Evolutionary conservation across 2,113 vertebrate genomes (phyloP).

Genomic region (Mirza zaza): DNA sequence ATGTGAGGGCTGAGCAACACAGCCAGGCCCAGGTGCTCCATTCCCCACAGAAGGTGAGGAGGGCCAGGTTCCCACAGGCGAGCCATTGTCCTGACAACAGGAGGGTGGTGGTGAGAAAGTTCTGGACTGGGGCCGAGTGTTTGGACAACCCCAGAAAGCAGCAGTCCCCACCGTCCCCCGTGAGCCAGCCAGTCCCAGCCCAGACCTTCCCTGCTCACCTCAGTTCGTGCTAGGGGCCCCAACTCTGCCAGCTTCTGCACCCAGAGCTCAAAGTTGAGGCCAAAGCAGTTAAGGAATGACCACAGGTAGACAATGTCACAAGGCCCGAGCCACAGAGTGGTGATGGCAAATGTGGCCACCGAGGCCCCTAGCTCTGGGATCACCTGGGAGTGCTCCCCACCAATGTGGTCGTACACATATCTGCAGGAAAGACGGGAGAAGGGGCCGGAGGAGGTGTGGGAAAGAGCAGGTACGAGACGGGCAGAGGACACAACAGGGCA

Average conservation of each 20-base stretch:
- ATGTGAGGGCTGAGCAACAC: not conserved
- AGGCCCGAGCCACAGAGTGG: constrained; percentile 96
- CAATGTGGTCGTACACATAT: constrained; percentile 96
- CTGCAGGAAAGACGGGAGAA: constrained; percentile 75
- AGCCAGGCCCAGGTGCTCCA: not conserved
- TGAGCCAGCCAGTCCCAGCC: not conserved
- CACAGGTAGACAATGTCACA: constrained; percentile 95
- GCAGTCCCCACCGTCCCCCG: rapidly evolving
- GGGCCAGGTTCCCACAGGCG: not conserved
- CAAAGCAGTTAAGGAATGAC: constrained; percentile 97
- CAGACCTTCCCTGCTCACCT: constrained; percentile 86
- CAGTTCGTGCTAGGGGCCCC: constrained; percentile 89
- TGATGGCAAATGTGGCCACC: constrained; percentile 90
- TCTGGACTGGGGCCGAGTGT: not conserved
- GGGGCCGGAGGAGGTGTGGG: rapidly evolving
- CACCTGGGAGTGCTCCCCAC: constrained; percentile 89
- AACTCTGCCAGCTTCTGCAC: constrained; percentile 94
- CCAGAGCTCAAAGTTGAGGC: constrained; percentile 99
- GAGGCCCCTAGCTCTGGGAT: constrained; percentile 93
- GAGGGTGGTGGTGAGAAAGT: not conserved
- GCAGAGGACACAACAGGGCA: not conserved
- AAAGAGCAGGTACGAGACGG: no score
- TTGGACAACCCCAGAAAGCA: not conserved
- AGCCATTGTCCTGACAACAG: not conserved
- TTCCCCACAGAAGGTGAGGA: not conserved